Evolutionary conservation across 2,888 invertebrate genomes (phyloP), one percentile per base, ranked within the genome.

Genomic region (Tenthredo amoena): DNA sequence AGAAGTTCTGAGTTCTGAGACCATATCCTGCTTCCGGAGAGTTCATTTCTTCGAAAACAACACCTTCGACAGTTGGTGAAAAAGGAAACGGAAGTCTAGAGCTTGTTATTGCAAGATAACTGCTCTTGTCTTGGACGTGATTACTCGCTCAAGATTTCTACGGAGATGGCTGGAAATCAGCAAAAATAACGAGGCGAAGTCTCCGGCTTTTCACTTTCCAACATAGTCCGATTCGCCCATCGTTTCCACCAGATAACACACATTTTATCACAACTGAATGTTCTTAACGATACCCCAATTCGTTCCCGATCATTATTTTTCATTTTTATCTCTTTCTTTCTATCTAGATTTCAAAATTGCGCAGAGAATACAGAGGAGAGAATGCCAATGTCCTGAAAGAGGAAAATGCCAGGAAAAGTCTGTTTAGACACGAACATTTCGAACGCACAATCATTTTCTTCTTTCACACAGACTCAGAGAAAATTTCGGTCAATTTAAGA

Each of bases 171-270:
- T 43, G n/a, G 3, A 26, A 21, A 74, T 43, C 15, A 7, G 21
- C 21, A 43, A 74, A 43, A 43, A 74, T 74, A 74, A 74, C 74
- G 74, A 74, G 74, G 40, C 40, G 43, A 43, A 68, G 5, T 68
- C 18, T 18, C 5, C 15, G 68, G 68, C 18, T 18, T 7, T 68
- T 26, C 34, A 34, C 68, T 68, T 68, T 34, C 6, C 18, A 26
- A 34, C 68, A n/a, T n/a, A 68, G 18, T 34, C 68, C 12, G 6
- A 43, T 74, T 74, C 43, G 43, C 43, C n/a, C 40, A n/a, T 74
- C 43, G 40, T 74, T 74, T 74, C 21, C 74, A 74, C 21, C 43
- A 74, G 4, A 74, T 74, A 74, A 72, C 40, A 43, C 72, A 40
- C 72, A 37, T 72, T 9, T 40, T 72, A 40, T 40, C 18, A 43